Base-by-base conservation (phyloP, 2,113 vertebrate species). In the Bos javanicus region DNA sequence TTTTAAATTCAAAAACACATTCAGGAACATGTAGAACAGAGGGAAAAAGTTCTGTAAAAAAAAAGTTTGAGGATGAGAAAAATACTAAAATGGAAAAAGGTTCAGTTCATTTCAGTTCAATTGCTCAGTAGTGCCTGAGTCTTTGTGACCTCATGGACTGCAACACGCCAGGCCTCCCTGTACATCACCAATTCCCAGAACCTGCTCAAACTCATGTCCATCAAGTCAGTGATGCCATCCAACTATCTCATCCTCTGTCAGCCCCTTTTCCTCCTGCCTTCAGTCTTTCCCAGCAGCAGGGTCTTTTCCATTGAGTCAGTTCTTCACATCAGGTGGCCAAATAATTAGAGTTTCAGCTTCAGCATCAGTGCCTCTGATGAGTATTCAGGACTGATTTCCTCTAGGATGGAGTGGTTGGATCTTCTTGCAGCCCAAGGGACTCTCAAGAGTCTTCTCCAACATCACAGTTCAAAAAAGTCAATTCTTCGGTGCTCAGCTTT, bases 181-280 rank as follows among this genome's bases (percentile, higher is more conserved):
- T 67, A 9, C 17, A 5, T 67, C 64, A n/a, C 16, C 8, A 36
- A 1, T 19, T 36, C 16, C 64, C 0, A 0, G 17, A 67, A n/a
- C 8, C 8, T 36, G 16, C 64, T 67, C 16, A n/a, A 67, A 36
- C 30, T 36, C 64, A 67, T 36, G 33, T 67, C 64, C 64, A 5
- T 36, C 8, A 67, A 36, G 33, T 67, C 33, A 10, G 33, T 36
- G 62, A 67, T 21, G 8, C 33, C 17, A 67, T 36, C 64, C 33
- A 67, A 67, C 64, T 8, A 67, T 19, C 64, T 67, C 16, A 19
- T 67, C 64, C 64, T 67, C 64, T 67, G 64, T 10, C 33, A 10
- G 17, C 8, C 33, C 64, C 64, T 67, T 36, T 9, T 36, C 64
- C 33, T 67, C 16, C 17, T 36, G 64, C 64, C 17, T 36, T 67